Base-by-base conservation (phyloP, 2,888 invertebrate genomes). In the Anodontia alba region DNA sequence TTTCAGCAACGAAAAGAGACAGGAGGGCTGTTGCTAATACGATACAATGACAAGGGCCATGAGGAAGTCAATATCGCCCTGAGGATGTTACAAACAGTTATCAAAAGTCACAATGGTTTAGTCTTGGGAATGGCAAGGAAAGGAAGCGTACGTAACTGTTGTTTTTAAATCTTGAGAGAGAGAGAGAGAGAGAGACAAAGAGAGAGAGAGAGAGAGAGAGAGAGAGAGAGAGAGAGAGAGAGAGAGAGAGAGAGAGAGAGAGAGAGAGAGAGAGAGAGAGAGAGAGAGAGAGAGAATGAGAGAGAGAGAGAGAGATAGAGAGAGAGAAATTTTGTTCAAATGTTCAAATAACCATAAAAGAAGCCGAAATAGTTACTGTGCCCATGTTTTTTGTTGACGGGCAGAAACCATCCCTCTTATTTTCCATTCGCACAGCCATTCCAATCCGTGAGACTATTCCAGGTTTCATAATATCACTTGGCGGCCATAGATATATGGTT, bases 101-200 rank as follows among this genome's bases (percentile, higher is more conserved):
- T 83, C 17, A 77, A 75, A 29, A 78, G 75, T 46, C 68, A 20
- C 36, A 36, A 42, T 12, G 83, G 83, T 33, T 62, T 49, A 29
- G 66, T 83, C 0, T 75, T 83, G 26, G 83, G 83, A 5, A 75
- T 80, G 33, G 71, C 83, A 2, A 31, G 77, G n/a, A 76, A 73
- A 62, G 12, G 66, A 0, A 62, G 79, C 17, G 76, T 73, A 76
- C 46, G 82, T 66, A 54, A 10, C 29, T 38, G 38, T 8, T 38
- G 38, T 38, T 38, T 38, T 12, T 12, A 17, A 46, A n/a, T n/a
- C n/a, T n/a, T n/a, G 10, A 38, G 66, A 36, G 33, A 1, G 33
- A 46, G 46, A 46, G 46, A 46, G 46, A 46, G 46, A 46, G 46
- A 46, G 46, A 46, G 46, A 46, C n/a, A n/a, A n/a, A 46, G 46